These are phyloP conservation scores for Lepilemur ruficaudatus DNA, from an alignment of 2,797 vertebrate genomes.

Conservation along the genomic window DNA sequence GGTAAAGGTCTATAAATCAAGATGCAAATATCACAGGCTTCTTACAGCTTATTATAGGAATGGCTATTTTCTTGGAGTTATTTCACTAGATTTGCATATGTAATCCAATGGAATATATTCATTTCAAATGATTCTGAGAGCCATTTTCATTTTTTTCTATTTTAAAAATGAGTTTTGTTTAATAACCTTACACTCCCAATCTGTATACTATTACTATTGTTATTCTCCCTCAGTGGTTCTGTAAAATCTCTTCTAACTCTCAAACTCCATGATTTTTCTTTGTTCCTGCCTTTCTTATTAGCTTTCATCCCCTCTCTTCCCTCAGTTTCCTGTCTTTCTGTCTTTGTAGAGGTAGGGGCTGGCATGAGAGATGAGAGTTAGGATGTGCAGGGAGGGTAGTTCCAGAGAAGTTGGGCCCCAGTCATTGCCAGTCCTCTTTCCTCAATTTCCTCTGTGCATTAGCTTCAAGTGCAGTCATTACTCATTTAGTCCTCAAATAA, in stretches of 20 bases:
- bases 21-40: slow-evolving; percentile 69
- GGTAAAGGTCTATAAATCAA: slow-evolving; percentile 58
- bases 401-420: not conserved
- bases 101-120: slow-evolving; percentile 64
- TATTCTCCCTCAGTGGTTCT: not conserved
- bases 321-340: not conserved
- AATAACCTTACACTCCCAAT: slow-evolving; percentile 15
- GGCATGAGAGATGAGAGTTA: not conserved
- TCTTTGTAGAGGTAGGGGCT: not conserved
- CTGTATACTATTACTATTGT: not conserved
- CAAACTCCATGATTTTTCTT: not conserved
- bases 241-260: not conserved
- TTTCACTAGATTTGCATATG: slow-evolving; percentile 55
- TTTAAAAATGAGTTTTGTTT: slow-evolving; percentile 57
- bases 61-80: slow-evolving; percentile 64
- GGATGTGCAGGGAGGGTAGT: not conserved
- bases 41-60: slow-evolving; percentile 43
- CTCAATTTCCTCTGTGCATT: slow-evolving; percentile 40
- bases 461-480: slow-evolving; percentile 56
- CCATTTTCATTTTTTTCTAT: slow-evolving; percentile 6
- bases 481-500: slow-evolving; percentile 56
- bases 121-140: slow-evolving; percentile 41
- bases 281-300: not conserved
- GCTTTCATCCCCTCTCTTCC: not conserved
- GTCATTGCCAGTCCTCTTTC: not conserved